Conservation (phyloP, 2,797 vertebrate species). For the Anolis apletophallus region DNA sequence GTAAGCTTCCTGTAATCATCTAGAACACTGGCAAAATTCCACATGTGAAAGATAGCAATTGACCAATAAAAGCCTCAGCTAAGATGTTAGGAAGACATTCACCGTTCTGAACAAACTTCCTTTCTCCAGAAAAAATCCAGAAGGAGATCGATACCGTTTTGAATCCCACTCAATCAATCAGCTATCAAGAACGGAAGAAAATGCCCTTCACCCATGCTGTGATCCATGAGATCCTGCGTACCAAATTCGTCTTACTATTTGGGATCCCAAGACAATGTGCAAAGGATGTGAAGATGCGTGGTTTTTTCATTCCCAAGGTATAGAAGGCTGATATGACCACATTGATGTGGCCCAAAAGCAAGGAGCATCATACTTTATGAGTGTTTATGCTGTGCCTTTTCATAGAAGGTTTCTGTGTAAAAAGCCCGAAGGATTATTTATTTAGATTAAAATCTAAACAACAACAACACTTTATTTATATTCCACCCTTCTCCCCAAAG, state of each 20-base stretch:
- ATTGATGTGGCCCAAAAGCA: too few relatives aligned
- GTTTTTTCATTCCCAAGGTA: conserved; percentile 37
- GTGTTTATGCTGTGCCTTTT: too few relatives aligned
- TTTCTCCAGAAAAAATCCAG: conserved; percentile 22
- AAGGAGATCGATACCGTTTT: conserved; percentile 34
- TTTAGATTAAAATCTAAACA: too few relatives aligned
- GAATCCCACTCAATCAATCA: not conserved
- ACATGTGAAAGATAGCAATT: not conserved
- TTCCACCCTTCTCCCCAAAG: too few relatives aligned
- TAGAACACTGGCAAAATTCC: not conserved
- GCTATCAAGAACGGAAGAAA: conserved; percentile 27
- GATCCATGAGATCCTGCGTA: conserved; percentile 16
- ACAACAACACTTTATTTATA: too few relatives aligned
- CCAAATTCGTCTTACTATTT: conserved; percentile 6
- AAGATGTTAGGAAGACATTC: not conserved
- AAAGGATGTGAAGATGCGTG: not conserved
- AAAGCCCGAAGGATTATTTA: too few relatives aligned
- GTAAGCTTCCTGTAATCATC: too few relatives aligned
- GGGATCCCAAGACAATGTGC: conserved; percentile 14
- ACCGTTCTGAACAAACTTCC: not conserved
- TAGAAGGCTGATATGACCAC: too few relatives aligned
- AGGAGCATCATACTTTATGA: not conserved
- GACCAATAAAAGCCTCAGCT: not conserved
- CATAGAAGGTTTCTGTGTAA: too few relatives aligned
- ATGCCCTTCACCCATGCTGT: conserved; percentile 33